Conservation (phyloP, 2,888 invertebrate genomes). For the Lamproptera curius region DNA sequence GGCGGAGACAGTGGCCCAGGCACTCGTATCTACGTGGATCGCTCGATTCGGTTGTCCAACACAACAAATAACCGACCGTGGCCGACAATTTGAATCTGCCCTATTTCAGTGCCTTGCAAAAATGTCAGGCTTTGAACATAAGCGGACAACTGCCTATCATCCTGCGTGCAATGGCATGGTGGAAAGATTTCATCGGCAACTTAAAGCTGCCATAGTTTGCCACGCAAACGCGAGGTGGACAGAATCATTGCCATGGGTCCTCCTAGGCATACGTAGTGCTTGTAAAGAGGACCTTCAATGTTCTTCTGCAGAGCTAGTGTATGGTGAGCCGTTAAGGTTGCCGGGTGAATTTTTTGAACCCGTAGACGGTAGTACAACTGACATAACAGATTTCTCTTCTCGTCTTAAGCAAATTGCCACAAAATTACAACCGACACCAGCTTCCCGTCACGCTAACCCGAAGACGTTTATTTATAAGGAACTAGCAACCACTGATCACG, state of each 20-base stretch:
- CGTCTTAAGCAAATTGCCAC: not conserved
- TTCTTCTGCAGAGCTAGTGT: conserved; percentile 4
- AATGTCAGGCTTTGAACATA: conserved; percentile 13
- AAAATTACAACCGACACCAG: conserved; percentile 11
- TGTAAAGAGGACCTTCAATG: conserved; percentile 10
- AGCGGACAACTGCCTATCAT: conserved; percentile 30
- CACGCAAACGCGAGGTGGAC: conserved; percentile 11
- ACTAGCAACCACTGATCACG: conserved; percentile 21
- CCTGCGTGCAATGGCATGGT: conserved; percentile 21
- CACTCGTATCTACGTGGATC: not conserved
- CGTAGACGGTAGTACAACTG: not conserved
- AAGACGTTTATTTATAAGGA: conserved; percentile 24
- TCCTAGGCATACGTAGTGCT: conserved; percentile 18
- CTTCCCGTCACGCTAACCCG: conserved; percentile 14
- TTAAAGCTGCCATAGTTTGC: conserved; percentile 39
- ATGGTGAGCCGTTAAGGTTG: conserved; percentile 1
- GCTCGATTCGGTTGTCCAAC: not conserved
- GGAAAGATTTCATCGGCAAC: conserved; percentile 36
- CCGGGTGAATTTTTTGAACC: conserved; percentile 2
- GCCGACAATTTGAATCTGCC: conserved; percentile 40
- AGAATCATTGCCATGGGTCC: conserved; percentile 15
- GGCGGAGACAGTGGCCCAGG: not conserved
- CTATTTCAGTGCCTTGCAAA: conserved; percentile 8
- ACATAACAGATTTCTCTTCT: conserved; percentile 7
- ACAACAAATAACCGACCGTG: not conserved